A percentile compares a stretch with the other conserved stretches of the same genome.
These are phyloP conservation scores for Trachops cirrhosus DNA, from an alignment of 2,797 vertebrate genomes.

Conservation along the genomic window DNA sequence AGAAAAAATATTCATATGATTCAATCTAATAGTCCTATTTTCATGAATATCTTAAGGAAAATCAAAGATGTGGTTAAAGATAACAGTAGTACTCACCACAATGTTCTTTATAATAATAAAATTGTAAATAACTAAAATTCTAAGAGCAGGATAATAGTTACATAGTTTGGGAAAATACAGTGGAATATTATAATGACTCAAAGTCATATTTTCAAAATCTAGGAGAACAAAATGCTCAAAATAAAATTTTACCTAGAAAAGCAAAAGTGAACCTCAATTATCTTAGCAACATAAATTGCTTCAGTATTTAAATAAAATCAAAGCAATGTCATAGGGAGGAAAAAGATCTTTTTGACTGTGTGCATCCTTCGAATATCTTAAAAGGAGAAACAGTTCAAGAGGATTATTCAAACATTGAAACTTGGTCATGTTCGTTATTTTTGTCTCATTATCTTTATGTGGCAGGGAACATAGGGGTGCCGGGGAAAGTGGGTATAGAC, in stretches of 20 bases:
- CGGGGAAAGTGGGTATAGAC: background rate
- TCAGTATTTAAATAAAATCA: conserved; percentile 39
- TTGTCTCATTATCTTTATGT: background rate
- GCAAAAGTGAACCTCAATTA: background rate
- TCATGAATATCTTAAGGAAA: background rate
- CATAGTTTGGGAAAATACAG: background rate
- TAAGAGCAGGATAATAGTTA: background rate
- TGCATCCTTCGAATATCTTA: background rate
- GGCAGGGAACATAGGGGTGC: background rate
- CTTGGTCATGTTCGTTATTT: background rate
- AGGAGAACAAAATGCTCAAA: conserved; percentile 17
- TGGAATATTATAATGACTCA: background rate
- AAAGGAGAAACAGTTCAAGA: background rate
- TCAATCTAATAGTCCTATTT: conserved; percentile 23
- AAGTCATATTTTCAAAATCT: conserved; percentile 7
- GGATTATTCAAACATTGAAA: background rate
- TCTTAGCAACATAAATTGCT: background rate
- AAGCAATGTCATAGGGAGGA: background rate
- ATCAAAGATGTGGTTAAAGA: background rate
- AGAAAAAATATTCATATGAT: background rate
- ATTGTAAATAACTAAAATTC: background rate
- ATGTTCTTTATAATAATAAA: background rate
- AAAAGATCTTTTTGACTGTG: background rate
- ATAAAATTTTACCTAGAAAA: background rate
- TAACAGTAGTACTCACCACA: background rate